phyloP scores from a whole-genome alignment of 1,140 invertebrate species.

The Cotesia vestalis region DNA sequence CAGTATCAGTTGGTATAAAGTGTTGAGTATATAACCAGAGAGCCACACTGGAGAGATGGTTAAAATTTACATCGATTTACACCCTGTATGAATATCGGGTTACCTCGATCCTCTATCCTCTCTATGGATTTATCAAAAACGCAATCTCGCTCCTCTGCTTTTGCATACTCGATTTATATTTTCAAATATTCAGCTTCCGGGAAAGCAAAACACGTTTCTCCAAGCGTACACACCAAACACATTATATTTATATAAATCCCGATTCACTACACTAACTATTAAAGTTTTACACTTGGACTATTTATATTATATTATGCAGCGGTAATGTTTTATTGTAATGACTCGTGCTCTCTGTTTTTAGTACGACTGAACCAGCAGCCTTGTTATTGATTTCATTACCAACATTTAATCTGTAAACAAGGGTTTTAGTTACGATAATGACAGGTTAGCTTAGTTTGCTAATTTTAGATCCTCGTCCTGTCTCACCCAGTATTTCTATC shows the following conservation, averaged over 20 bases:
- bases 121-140: slow-evolving; percentile 34
- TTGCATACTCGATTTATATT: slow-evolving; percentile 32
- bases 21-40: neutral
- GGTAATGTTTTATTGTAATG: neutral
- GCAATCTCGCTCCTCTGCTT: slow-evolving; percentile 30
- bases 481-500: neutral
- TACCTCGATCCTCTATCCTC: slow-evolving; percentile 28
- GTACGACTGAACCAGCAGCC: too few relatives aligned
- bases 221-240: neutral
- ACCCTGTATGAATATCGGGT: slow-evolving; percentile 32
- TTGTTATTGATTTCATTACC: too few relatives aligned
- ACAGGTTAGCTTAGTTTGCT: slow-evolving; percentile 21
- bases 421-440: slow-evolving; percentile 28
- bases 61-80: slow-evolving; percentile 36
- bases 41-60: slow-evolving; percentile 9
- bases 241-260: neutral
- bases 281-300: neutral
- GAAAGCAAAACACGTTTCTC: slow-evolving; percentile 32
- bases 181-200: slow-evolving; percentile 36
- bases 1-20: neutral
- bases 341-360: neutral
- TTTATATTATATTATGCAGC: neutral
- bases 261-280: neutral
- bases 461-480: slow-evolving; percentile 27
- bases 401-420: slow-evolving; percentile 7